Evolutionary conservation across 2,113 vertebrate species (phyloP).

Genomic region (Sterna hirundo): DNA sequence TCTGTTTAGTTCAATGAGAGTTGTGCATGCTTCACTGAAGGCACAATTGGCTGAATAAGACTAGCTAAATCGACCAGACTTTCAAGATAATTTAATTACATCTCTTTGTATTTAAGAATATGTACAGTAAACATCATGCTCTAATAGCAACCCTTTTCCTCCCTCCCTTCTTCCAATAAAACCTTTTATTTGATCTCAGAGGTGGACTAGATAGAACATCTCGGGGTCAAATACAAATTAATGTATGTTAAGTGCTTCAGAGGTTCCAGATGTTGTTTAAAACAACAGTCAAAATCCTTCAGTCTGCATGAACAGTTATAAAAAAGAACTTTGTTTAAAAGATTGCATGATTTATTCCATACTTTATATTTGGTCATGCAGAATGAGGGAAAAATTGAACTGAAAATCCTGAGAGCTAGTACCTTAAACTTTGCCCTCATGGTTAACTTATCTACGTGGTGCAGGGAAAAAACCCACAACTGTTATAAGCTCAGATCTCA

Average conservation of each 20-base stretch:
- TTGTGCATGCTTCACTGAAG: conserved; percentile 48
- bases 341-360: neutral
- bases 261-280: conserved; percentile 68
- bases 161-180: conserved; percentile 69
- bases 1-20: conserved; percentile 46
- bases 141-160: conserved; percentile 63
- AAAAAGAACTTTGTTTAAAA: neutral
- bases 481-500: neutral
- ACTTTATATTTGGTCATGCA: neutral
- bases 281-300: conserved; percentile 34
- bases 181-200: conserved; percentile 60
- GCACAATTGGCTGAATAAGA: conserved; percentile 52
- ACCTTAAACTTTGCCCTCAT: neutral
- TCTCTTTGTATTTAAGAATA: conserved; percentile 48
- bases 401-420: neutral
- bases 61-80: conserved; percentile 47
- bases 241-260: conserved; percentile 44
- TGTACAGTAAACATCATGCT: conserved; percentile 40
- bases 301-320: neutral
- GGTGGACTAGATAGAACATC: conserved; percentile 60
- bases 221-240: conserved; percentile 59
- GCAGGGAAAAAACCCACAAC: neutral
- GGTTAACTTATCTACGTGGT: neutral
- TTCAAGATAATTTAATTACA: conserved; percentile 66
- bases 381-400: neutral